Conservation (phyloP, 2,888 invertebrate species). For the Gastracanthus pulcherrimus region DNA sequence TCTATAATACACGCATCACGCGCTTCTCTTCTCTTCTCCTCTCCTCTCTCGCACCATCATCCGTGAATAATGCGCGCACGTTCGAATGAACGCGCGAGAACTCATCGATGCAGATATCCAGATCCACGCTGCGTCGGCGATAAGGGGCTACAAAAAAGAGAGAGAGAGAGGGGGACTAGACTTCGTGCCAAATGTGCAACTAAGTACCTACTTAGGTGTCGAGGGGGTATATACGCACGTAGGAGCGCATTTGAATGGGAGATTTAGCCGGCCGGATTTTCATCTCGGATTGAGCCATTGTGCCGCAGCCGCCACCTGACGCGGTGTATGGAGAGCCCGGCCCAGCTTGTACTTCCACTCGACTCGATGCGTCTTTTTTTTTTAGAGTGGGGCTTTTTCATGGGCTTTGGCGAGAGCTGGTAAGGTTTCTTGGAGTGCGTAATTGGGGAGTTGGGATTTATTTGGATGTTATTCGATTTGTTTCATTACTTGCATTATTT, state of each 20-base stretch:
- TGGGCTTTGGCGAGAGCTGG: neutral
- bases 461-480: neutral
- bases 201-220: conserved; percentile 75
- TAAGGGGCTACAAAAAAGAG: neutral
- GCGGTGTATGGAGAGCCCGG: neutral
- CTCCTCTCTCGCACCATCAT: neutral
- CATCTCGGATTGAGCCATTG: conserved; percentile 74
- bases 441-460: neutral
- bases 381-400: neutral
- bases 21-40: no score
- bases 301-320: conserved; percentile 73
- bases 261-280: conserved; percentile 73
- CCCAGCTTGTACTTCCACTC: neutral
- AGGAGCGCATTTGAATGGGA: conserved; percentile 75
- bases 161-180: neutral
- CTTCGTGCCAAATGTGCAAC: conserved; percentile 77
- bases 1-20: conserved; percentile 1
- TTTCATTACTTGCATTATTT: neutral
- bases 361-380: conserved; percentile 2
- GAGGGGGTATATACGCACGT: conserved; percentile 67
- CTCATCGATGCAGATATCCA: neutral
- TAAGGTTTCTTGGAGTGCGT: neutral
- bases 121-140: neutral
- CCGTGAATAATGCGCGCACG: neutral
- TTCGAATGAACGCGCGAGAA: neutral